Evolutionary conservation across 1,140 invertebrate genomes (phyloP), one percentile per base, ranked within the genome.

Genomic region (Penaeus japonicus): DNA sequence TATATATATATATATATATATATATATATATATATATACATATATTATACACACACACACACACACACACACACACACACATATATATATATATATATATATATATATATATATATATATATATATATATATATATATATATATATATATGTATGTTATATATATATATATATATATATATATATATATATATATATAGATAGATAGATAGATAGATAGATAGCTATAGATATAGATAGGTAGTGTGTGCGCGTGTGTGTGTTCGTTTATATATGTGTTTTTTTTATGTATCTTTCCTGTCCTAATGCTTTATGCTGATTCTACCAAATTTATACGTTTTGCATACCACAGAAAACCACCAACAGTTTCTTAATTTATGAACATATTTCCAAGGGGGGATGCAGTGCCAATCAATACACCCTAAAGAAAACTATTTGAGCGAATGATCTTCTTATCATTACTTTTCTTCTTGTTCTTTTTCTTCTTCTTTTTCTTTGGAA

Each of bases 181-280:
- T 65, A 65, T 65, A 65, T 15, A 65, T 65, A 65, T 65, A 65
- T 65, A 65, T 65, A 65, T 65, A 65, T 65, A 65, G n/a, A 65
- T 65, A 65, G n/a, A 65, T 65, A 65, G n/a, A 65, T 65, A 65
- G n/a, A 65, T 65, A 65, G n/a, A 65, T 65, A 65, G n/a, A 65
- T 65, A 65, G 3, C n/a, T 65, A 65, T 65, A 15, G n/a, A 65
- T 65, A 65, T 65, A 20, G n/a, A 20, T 65, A 20, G n/a, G 18
- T 65, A 5, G n/a, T 0, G 3, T 65, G 18, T 65, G 18, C 30
- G 18, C 5, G 30, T 65, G 18, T 65, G 18, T 65, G 0, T 65
- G 18, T 65, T 7, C 30, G 2, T 20, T 7, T 65, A 0, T 65
- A 20, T 65, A 18, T 59, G 57, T 20, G n/a, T 2, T 59, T 59